phyloP scores from a whole-genome alignment of 2,113 vertebrate species.

The Vulpes vulpes region DNA sequence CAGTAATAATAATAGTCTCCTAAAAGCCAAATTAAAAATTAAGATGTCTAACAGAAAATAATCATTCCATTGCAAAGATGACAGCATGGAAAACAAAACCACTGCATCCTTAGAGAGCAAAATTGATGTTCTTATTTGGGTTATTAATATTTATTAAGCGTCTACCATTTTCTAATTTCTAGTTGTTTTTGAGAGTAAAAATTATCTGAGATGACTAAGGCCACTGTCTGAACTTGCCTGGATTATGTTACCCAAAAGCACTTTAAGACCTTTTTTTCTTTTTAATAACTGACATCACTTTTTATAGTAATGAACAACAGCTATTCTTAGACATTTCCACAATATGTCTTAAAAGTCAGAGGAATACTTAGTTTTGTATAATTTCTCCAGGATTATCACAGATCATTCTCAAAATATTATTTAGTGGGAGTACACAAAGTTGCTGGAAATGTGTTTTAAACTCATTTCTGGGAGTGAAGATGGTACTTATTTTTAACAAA shows the following conservation, averaged over 20 bases:
- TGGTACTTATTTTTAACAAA: conserved; percentile 20
- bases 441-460: conserved; percentile 19
- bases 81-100: background rate
- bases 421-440: background rate
- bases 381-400: conserved; percentile 12
- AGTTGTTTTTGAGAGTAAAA: conserved; percentile 53
- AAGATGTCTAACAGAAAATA: conserved; percentile 41
- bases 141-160: background rate
- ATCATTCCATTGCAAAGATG: background rate
- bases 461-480: background rate
- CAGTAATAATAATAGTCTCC: conserved; percentile 32
- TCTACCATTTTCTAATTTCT: background rate
- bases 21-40: conserved; percentile 53
- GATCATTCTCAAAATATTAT: conserved; percentile 42
- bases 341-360: conserved; percentile 7
- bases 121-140: background rate
- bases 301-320: conserved; percentile 23
- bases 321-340: conserved; percentile 59
- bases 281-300: background rate
- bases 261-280: background rate
- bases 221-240: background rate
- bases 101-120: background rate
- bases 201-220: background rate
- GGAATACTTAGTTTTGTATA: background rate
- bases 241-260: background rate